Evolutionary conservation across 2,888 invertebrate species (phyloP).

Genomic region (Noctua pronuba): DNA sequence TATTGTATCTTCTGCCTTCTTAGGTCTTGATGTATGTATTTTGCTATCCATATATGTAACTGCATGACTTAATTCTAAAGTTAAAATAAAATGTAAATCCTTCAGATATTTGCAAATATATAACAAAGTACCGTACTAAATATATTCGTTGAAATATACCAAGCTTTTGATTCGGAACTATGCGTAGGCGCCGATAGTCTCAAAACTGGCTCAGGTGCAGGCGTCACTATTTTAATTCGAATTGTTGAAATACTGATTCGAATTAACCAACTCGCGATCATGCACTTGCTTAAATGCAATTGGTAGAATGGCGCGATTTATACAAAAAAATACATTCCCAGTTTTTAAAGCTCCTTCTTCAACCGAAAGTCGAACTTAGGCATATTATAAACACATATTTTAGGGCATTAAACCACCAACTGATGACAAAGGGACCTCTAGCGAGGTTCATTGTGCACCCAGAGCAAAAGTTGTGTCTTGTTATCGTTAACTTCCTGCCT

Average conservation of each 20-base stretch:
- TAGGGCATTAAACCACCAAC: too few species aligned
- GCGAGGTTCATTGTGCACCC: too few species aligned
- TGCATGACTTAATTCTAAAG: not conserved
- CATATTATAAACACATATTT: too few species aligned
- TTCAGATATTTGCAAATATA: not conserved
- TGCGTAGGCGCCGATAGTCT: constrained; percentile 19
- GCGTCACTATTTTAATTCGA: constrained; percentile 34
- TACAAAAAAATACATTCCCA: too few species aligned
- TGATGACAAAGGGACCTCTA: too few species aligned
- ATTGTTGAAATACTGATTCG: constrained; percentile 19
- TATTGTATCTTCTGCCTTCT: not conserved
- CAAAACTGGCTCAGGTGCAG: constrained; percentile 21
- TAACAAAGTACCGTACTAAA: not conserved
- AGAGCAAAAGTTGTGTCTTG: too few species aligned
- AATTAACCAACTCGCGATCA: not conserved
- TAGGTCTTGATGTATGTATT: not conserved
- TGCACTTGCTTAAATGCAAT: not conserved
- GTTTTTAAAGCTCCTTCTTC: too few species aligned
- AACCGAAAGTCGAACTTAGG: too few species aligned
- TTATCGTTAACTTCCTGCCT: too few species aligned
- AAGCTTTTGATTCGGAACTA: not conserved
- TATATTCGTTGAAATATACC: constrained; percentile 12
- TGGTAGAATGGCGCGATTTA: too few species aligned
- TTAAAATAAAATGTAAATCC: not conserved
- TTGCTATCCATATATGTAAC: not conserved